These are phyloP conservation scores for Gallinago jamesoni DNA, from an alignment of 2,113 vertebrate genomes.

Conservation along the genomic window DNA sequence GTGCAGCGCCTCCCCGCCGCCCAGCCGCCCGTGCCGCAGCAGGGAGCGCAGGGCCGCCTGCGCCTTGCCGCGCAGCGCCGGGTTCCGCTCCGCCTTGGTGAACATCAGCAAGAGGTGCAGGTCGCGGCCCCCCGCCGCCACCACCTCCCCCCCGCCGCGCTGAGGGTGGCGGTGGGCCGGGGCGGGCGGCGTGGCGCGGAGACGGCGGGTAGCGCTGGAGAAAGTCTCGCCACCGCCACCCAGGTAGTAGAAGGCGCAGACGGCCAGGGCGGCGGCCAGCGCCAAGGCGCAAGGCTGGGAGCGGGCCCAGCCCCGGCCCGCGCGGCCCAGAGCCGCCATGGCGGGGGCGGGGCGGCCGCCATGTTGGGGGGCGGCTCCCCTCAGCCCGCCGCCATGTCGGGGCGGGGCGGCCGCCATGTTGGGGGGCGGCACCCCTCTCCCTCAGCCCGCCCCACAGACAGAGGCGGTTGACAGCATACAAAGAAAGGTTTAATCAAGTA, in stretches of 20 bases:
- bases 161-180: background rate
- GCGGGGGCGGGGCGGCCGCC: background rate
- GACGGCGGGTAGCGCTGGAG: constrained; percentile 89
- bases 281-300: constrained; percentile 69
- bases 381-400: background rate
- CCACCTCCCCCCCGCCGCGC: constrained; percentile 38
- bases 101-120: constrained; percentile 93
- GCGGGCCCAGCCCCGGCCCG: background rate
- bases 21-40: constrained; percentile 68
- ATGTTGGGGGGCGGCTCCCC: background rate
- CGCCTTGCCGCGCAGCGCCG: constrained; percentile 71
- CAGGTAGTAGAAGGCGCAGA: constrained; percentile 91
- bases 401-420: background rate
- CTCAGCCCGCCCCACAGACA: background rate
- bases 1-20: constrained; percentile 62
- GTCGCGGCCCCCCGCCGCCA: constrained; percentile 15
- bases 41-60: constrained; percentile 70
- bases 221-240: constrained; percentile 89
- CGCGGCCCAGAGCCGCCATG: background rate
- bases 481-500: constrained; percentile 70
- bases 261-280: constrained; percentile 83
- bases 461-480: background rate
- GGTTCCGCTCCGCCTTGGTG: constrained; percentile 87
- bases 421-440: background rate
- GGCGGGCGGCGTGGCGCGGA: constrained; percentile 66